Evolutionary conservation across 2,797 vertebrate species (phyloP).

Genomic region (Eleutherodactylus coqui): DNA sequence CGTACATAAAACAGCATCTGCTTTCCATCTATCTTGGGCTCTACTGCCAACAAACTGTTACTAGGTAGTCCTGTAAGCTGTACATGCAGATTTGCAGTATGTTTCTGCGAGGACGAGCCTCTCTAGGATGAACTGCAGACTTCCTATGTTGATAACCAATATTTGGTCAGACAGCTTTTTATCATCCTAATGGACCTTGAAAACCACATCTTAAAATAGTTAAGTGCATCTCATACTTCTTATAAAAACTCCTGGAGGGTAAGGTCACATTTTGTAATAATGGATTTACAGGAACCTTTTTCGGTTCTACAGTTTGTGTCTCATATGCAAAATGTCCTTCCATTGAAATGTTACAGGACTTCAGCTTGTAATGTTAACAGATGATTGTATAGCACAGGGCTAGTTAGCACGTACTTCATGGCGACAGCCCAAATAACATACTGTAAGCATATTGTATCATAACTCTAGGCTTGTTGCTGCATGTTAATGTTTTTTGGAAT

Average conservation of each 20-base stretch:
- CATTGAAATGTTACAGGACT: neutral
- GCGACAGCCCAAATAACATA: too few species aligned
- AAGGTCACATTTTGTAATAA: neutral
- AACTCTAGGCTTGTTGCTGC: too few species aligned
- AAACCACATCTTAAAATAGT: slow-evolving; percentile 24
- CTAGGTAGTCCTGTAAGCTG: slow-evolving; percentile 10
- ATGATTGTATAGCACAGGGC: neutral
- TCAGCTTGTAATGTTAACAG: neutral
- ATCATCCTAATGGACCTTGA: slow-evolving; percentile 26
- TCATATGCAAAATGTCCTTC: neutral
- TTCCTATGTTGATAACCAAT: neutral
- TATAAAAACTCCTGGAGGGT: neutral
- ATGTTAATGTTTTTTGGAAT: too few species aligned
- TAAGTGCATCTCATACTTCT: neutral
- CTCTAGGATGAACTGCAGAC: slow-evolving; percentile 18
- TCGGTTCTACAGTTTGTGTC: neutral
- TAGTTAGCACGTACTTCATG: neutral
- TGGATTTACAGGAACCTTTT: neutral
- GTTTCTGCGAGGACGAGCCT: neutral
- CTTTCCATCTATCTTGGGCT: slow-evolving; percentile 14
- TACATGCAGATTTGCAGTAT: slow-evolving; percentile 10
- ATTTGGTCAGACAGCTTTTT: slow-evolving; percentile 14
- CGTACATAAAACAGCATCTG: slow-evolving; percentile 22
- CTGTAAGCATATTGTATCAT: too few species aligned
- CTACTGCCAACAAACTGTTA: slow-evolving; percentile 7